Evolutionary conservation across 2,113 vertebrate genomes (phyloP), one percentile per base, ranked within the genome.

Genomic region (Charina bottae): DNA sequence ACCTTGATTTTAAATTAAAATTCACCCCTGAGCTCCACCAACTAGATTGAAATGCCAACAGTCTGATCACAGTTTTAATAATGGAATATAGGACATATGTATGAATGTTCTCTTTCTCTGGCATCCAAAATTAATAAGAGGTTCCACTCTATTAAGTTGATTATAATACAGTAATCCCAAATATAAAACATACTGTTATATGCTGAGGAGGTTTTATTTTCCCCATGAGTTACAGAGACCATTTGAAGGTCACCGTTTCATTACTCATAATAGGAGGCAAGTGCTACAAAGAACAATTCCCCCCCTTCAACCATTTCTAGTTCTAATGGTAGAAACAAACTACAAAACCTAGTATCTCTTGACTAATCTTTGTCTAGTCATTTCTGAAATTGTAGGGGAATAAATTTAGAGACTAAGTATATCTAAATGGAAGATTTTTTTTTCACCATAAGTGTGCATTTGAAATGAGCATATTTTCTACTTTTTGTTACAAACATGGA

Each of bases 381-480:
- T 93, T 96, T 96, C 96, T 96, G 93, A 97, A 94, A 96, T 93
- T 90, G 91, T 86, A 96, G 94, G 68, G 91, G 94, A 95, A 91
- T 85, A 95, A 95, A 94, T 95, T 94, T 93, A 62, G 62, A 93
- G 24, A 90, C 89, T 90, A 19, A 85, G 93, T 96, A 96, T 93
- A 92, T 91, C 94, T 93, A 97, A 97, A 94, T 93, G 91, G 85
- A 96, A 93, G 9, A 94, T 95, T 33, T n/a, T n/a, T 85, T 68
- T 97, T 96, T 89, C 88, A 64, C 88, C 84, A 92, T 87, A 95
- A 96, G 94, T 88, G 33, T 85, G 92, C 72, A 92, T 90, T 85
- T 85, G 89, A 93, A 94, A 94, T 92, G 92, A 94, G 86, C 54
- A 33, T 93, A 56, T 89, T 94, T 94, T 96, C 95, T 54, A 94